A percentile compares a stretch with the other conserved stretches of the same genome.
phyloP scores from a whole-genome alignment of 2,113 vertebrate species.

The Peromyscus leucopus region DNA sequence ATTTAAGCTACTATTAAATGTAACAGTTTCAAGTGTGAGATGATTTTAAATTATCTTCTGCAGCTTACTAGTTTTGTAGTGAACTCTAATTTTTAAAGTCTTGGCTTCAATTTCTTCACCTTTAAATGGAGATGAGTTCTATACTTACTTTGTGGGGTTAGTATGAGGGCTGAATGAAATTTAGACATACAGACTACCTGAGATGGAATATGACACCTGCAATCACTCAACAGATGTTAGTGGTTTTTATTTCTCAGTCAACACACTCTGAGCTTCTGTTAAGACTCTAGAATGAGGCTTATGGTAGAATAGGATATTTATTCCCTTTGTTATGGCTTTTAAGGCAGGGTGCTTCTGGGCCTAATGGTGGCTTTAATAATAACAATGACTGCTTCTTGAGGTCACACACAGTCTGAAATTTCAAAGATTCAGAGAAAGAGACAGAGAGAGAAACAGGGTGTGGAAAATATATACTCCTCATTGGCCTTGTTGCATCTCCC shows the following conservation, averaged over 20 bases:
- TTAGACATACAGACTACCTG: background rate
- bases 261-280: background rate
- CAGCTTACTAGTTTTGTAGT: background rate
- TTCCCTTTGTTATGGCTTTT: slow-evolving; percentile 14
- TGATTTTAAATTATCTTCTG: slow-evolving; percentile 2
- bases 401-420: background rate
- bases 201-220: background rate
- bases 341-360: background rate
- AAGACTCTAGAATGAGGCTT: slow-evolving; percentile 18
- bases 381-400: background rate
- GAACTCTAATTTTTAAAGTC: background rate
- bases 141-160: background rate
- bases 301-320: background rate
- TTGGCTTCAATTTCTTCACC: background rate
- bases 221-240: background rate
- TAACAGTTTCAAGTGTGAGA: background rate
- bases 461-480: background rate
- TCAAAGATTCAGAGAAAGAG: slow-evolving; percentile 34
- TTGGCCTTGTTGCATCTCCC: background rate
- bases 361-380: slow-evolving; percentile 2
- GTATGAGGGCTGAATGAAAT: background rate
- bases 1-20: background rate
- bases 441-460: background rate
- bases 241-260: background rate
- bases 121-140: slow-evolving; percentile 30